phyloP scores from a whole-genome alignment of 2,113 vertebrate species.

The Puntigrus tetrazona region DNA sequence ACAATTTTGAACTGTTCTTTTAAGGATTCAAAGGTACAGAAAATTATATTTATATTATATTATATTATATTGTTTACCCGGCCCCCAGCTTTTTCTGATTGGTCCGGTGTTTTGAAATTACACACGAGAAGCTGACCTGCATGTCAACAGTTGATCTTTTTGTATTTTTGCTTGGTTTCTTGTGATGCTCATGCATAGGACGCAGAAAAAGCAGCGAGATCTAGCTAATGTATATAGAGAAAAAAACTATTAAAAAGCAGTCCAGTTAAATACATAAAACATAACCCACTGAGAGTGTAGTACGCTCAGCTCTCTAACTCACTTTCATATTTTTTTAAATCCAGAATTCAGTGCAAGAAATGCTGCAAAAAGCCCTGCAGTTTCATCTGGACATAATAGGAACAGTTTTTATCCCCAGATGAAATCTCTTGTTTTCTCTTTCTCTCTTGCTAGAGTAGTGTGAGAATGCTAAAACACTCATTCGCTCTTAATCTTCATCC shows the following conservation, averaged over 20 bases:
- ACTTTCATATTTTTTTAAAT: not conserved
- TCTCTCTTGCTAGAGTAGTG: constrained; percentile 9
- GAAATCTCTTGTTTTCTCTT: constrained; percentile 1
- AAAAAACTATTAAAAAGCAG: not conserved
- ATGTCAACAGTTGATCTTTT: not conserved
- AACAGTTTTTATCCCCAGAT: not conserved
- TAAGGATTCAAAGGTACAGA: not conserved
- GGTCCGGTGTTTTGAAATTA: not conserved
- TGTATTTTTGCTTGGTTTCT: not conserved
- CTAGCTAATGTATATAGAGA: not conserved
- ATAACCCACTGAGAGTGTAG: not conserved
- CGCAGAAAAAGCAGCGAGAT: not conserved
- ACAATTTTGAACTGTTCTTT: not conserved
- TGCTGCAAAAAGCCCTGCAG: not conserved
- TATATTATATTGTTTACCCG: not conserved
- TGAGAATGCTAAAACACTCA: constrained; percentile 38
- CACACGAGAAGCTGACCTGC: not conserved
- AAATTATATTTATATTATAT: not conserved
- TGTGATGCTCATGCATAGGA: not conserved
- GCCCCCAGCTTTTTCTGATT: not conserved
- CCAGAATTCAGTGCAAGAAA: not conserved
- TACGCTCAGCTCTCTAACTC: not conserved
- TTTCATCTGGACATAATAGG: constrained; percentile 8
- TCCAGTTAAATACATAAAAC: not conserved
- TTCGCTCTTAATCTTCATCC: constrained; percentile 9